Conservation (phyloP, 2,888 invertebrate species). For the Drosophila sordidapex region DNA sequence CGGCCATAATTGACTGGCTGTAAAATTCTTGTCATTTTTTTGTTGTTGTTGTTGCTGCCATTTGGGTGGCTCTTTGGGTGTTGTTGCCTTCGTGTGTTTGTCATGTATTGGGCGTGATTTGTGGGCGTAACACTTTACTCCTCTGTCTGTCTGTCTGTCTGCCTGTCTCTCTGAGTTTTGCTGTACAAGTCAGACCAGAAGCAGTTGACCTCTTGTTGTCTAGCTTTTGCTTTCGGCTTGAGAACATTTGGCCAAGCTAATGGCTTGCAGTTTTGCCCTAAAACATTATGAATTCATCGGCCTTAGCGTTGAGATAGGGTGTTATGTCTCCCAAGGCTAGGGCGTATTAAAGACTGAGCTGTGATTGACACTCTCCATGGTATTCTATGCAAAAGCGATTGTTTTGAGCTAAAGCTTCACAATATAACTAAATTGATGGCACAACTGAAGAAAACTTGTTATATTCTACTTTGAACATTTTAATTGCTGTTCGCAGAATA, state of each 20-base stretch:
- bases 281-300: conserved; percentile 38
- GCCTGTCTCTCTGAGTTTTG: background rate
- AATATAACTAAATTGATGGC: background rate
- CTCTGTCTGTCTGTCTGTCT: conserved; percentile 20
- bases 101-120: conserved; percentile 70
- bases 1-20: conserved; percentile 77
- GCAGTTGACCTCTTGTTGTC: conserved; percentile 70
- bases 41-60: conserved; percentile 37
- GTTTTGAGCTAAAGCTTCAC: background rate
- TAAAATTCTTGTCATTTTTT: conserved; percentile 74
- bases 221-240: conserved; percentile 61
- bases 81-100: conserved; percentile 49
- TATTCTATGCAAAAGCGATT: background rate
- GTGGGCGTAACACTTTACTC: conserved; percentile 74
- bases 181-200: conserved; percentile 27
- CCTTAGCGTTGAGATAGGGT: conserved; percentile 1
- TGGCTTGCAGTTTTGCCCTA: conserved; percentile 51
- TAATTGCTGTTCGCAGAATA: background rate
- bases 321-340: background rate
- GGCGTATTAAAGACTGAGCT: conserved; percentile 2
- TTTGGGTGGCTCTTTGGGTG: conserved; percentile 42
- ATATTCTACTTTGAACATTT: background rate
- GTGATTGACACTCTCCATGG: conserved; percentile 43
- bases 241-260: conserved; percentile 66
- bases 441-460: background rate